Evolutionary conservation across 2,113 vertebrate species (phyloP).

Genomic region (Mobula hypostoma): DNA sequence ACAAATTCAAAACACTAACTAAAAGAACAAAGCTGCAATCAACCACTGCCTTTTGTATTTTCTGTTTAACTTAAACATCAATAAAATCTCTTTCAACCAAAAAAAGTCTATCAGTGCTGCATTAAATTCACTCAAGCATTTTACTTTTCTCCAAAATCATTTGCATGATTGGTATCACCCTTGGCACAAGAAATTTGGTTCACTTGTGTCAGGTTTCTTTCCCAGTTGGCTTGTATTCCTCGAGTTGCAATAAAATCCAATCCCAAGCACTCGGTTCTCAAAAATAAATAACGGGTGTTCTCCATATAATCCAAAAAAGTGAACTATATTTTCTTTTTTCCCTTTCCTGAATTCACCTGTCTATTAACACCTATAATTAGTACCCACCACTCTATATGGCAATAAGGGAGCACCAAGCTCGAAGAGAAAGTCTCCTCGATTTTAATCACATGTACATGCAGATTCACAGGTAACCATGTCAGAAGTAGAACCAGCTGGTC

Average conservation of each 20-base stretch:
- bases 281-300: not conserved
- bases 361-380: not conserved
- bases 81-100: not conserved
- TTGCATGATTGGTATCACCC: not conserved
- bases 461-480: not conserved
- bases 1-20: not conserved
- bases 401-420: not conserved
- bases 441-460: not conserved
- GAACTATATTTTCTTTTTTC: not conserved
- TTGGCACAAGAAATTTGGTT: not conserved
- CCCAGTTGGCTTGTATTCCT: not conserved
- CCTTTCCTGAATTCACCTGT: not conserved
- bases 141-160: not conserved
- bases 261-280: not conserved
- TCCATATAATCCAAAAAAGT: too few relatives aligned
- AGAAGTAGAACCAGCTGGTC: not conserved
- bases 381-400: not conserved
- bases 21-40: not conserved
- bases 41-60: not conserved
- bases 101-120: not conserved
- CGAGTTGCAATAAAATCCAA: not conserved
- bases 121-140: not conserved
- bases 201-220: not conserved
- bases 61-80: not conserved
- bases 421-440: not conserved